Evolutionary conservation across 2,888 invertebrate species (phyloP).

Genomic region (Acleris cristana): DNA sequence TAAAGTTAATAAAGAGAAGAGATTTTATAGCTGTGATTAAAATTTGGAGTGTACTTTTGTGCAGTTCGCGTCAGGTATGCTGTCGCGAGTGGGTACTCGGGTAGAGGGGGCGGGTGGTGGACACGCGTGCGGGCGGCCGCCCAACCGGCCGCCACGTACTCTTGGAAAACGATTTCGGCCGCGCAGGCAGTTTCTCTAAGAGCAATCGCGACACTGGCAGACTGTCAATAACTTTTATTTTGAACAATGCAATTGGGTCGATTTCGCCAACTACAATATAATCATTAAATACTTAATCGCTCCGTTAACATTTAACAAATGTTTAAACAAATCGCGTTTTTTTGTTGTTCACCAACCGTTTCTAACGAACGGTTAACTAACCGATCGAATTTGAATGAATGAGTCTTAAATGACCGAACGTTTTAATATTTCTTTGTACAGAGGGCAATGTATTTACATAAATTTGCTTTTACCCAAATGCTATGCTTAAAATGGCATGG

Average conservation of each 20-base stretch:
- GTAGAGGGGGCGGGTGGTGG: constrained; percentile 34
- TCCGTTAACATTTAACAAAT: too few relatives aligned
- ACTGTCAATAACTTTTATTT: constrained; percentile 37
- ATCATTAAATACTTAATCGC: too few relatives aligned
- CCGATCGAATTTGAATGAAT: too few relatives aligned
- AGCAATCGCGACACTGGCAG: constrained; percentile 22
- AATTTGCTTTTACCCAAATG: too few relatives aligned
- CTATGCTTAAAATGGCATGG: too few relatives aligned
- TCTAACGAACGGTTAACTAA: too few relatives aligned
- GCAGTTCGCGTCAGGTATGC: constrained; percentile 65
- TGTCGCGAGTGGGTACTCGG: constrained; percentile 41
- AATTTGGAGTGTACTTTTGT: constrained; percentile 76
- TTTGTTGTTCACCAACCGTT: too few relatives aligned
- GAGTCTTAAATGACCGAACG: too few relatives aligned
- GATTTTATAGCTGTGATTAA: constrained; percentile 82
- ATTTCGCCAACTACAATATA: too few relatives aligned
- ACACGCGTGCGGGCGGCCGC: constrained; percentile 1
- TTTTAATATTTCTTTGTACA: too few relatives aligned
- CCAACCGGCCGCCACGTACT: constrained; percentile 13
- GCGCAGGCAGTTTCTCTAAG: neutral
- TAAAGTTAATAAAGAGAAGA: constrained; percentile 73
- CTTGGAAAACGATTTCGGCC: neutral
- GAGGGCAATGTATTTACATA: too few relatives aligned
- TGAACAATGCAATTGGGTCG: constrained; percentile 51
- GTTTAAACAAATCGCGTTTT: too few relatives aligned